These are phyloP conservation scores for Pyrrhosoma nymphula DNA, from an alignment of 2,888 invertebrate species.

Conservation along the genomic window DNA sequence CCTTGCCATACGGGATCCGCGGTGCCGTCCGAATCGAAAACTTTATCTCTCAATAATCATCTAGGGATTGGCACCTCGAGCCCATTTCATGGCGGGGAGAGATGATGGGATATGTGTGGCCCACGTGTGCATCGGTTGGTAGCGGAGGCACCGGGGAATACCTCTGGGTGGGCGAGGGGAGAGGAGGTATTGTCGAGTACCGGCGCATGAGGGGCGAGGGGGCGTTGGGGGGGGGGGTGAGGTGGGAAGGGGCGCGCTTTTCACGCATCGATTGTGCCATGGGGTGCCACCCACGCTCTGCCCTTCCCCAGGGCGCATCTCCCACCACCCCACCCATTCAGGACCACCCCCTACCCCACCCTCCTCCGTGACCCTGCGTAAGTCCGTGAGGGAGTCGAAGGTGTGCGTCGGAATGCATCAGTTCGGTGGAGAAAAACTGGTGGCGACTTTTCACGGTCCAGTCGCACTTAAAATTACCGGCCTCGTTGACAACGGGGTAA, in stretches of 20 bases:
- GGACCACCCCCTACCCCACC: neutral
- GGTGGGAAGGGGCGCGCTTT: neutral
- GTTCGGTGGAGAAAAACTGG: neutral
- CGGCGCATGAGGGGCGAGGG: conserved; percentile 19
- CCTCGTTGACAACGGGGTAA: too few relatives aligned
- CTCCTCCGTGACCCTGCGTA: neutral
- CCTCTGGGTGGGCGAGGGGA: neutral
- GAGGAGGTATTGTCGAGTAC: neutral
- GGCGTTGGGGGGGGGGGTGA: neutral
- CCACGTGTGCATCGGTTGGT: conserved; percentile 48
- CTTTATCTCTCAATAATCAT: conserved; percentile 42
- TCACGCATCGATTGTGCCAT: conserved; percentile 64
- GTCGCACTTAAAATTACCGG: too few relatives aligned
- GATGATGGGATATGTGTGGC: neutral
- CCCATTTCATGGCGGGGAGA: neutral
- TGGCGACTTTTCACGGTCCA: too few relatives aligned
- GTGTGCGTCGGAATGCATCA: neutral
- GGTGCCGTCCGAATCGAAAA: conserved; percentile 37
- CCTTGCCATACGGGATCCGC: neutral
- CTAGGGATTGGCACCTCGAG: conserved; percentile 32
- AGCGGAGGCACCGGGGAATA: neutral
- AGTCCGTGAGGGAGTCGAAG: neutral
- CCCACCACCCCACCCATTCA: neutral
- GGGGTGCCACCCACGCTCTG: conserved; percentile 53
- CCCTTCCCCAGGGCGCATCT: neutral